Evolutionary conservation across 1,140 invertebrate species (phyloP), one percentile per base, ranked within the genome.

Genomic region (Philopotamus ludificatus): DNA sequence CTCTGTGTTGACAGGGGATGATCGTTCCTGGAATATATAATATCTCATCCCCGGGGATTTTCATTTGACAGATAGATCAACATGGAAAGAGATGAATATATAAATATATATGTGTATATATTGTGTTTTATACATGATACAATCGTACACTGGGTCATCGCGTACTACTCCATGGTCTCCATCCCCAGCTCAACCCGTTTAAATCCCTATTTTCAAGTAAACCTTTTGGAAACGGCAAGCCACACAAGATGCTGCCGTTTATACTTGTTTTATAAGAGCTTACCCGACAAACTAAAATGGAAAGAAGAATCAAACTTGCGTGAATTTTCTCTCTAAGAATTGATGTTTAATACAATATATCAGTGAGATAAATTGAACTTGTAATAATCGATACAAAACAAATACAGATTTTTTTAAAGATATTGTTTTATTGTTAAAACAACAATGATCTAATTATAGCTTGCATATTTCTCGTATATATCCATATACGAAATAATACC

Each of bases 11-110:
- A 55, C 51, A 55, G 51, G 39, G 51, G 51, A 55, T 55, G 51
- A 55, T 55, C 51, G 51, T 55, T 28, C 51, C 26, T 28, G 28
- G 51, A 55, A 55, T 55, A 55, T 55, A 55, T 55, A 55, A 55
- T 55, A 55, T 34, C 51, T 28, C 23, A 8, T 21, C 4, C 22
- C 15, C 25, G 1, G 22, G 4, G 23, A 34, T 34, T 34, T 12
- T 34, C n/a, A n/a, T n/a, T n/a, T n/a, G 28, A 7, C 12, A 7
- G 28, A 34, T 12, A 34, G 28, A 34, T 34, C 28, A 7, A 7
- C 28, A 12, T 4, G 4, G 28, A 12, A 34, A 34, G 12, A 12
- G 28, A 34, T 34, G 28, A 12, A 34, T 34, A 34, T 34, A 7
- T 34, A 4, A 7, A 34, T 34, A 7, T 34, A 34, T 7, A 34